phyloP scores from a whole-genome alignment of 1,140 invertebrate genomes.

The Orchestia grillus region DNA sequence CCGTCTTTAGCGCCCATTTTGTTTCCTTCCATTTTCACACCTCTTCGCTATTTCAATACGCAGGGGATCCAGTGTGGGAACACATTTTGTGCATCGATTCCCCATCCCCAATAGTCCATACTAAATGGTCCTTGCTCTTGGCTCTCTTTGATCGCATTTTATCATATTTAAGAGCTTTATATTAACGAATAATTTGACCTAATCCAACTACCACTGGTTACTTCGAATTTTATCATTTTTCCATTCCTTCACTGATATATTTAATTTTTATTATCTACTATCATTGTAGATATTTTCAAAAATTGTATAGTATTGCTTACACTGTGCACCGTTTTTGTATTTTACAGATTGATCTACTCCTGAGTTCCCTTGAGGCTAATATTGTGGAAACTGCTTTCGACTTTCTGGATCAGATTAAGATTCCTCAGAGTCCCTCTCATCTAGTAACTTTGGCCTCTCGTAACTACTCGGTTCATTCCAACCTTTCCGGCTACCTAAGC shows the following conservation, averaged over 20 bases:
- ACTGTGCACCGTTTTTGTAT: background rate
- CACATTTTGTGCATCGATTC: too few species aligned
- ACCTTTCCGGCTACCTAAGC: slow-evolving; percentile 64
- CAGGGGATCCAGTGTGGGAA: too few species aligned
- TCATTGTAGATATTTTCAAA: background rate
- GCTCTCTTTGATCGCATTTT: too few species aligned
- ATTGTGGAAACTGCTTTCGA: slow-evolving; percentile 86
- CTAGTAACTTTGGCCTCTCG: slow-evolving; percentile 63
- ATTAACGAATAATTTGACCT: too few species aligned
- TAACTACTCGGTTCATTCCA: slow-evolving; percentile 60
- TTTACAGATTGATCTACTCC: slow-evolving; percentile 79
- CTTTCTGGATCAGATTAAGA: slow-evolving; percentile 82
- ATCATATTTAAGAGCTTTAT: too few species aligned
- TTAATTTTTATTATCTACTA: background rate
- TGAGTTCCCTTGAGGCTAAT: slow-evolving; percentile 85
- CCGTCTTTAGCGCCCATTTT: too few species aligned
- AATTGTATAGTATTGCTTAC: background rate
- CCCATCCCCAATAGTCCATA: too few species aligned
- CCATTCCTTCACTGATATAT: background rate
- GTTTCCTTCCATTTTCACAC: too few species aligned
- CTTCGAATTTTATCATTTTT: background rate
- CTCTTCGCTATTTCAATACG: too few species aligned
- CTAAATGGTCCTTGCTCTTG: too few species aligned
- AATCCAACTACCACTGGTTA: background rate
- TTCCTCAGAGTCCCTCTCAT: slow-evolving; percentile 68